These are phyloP conservation scores for Ctenoplectra terminalis DNA, from an alignment of 1,140 invertebrate species.

Conservation along the genomic window DNA sequence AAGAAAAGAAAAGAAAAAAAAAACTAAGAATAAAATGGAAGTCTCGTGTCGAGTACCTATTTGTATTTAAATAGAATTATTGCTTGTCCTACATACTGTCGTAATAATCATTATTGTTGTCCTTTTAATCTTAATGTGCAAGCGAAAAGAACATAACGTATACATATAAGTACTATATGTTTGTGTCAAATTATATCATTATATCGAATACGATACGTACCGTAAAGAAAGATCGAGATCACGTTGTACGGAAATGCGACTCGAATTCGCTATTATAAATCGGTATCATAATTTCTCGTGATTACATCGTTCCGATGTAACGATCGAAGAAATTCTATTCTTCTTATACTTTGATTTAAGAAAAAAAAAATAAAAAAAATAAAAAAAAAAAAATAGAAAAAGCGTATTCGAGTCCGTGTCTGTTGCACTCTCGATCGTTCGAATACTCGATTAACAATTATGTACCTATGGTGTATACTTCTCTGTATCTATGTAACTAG, in stretches of 20 bases:
- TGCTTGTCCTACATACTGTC: constrained; percentile 59
- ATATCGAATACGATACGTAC: constrained; percentile 35
- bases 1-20: not conserved
- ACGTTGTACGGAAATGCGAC: not conserved
- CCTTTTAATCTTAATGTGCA: constrained; percentile 68
- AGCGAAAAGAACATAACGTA: constrained; percentile 47
- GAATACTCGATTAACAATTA: constrained; percentile 30
- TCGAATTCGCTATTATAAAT: not conserved
- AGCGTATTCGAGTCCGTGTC: constrained; percentile 7
- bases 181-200: constrained; percentile 69
- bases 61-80: constrained; percentile 54
- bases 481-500: constrained; percentile 64
- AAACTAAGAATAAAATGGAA: not conserved
- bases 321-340: not conserved
- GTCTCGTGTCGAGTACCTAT: constrained; percentile 45
- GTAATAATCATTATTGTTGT: constrained; percentile 73
- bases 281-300: not conserved
- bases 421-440: constrained; percentile 3
- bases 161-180: constrained; percentile 63
- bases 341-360: no score
- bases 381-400: not conserved
- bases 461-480: constrained; percentile 63
- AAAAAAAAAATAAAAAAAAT: not conserved
- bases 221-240: not conserved
- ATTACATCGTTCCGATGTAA: not conserved